These are phyloP conservation scores for Rhimphoctona megacephalus DNA, from an alignment of 2,888 invertebrate genomes.

Conservation along the genomic window DNA sequence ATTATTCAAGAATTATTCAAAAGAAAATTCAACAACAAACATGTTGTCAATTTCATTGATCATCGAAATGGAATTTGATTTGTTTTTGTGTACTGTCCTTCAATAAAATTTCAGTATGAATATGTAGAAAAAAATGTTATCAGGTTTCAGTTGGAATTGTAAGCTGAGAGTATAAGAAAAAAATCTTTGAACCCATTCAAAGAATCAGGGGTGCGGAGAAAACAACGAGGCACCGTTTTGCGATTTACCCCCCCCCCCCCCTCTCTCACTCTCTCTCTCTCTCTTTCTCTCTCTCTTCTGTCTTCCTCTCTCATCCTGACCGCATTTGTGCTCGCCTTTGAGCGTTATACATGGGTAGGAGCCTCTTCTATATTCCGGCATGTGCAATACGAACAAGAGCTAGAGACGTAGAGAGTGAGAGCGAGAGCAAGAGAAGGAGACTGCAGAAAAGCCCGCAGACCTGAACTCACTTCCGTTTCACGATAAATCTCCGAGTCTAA, in stretches of 20 bases:
- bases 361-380: slow-evolving; percentile 53
- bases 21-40: not conserved
- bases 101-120: not conserved
- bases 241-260: not conserved
- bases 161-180: not conserved
- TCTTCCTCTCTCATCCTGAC: slow-evolving; percentile 7
- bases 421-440: slow-evolving; percentile 26
- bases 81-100: not conserved
- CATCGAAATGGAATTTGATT: not conserved
- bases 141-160: not conserved
- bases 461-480: slow-evolving; percentile 59
- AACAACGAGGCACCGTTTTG: slow-evolving; percentile 43
- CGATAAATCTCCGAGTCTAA: slow-evolving; percentile 71
- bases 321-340: slow-evolving; percentile 17
- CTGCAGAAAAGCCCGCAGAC: slow-evolving; percentile 43
- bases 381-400: slow-evolving; percentile 61
- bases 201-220: slow-evolving; percentile 45
- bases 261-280: slow-evolving; percentile 20
- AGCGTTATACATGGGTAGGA: slow-evolving; percentile 37
- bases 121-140: not conserved
- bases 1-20: not conserved
- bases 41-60: not conserved
- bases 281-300: slow-evolving; percentile 4
- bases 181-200: slow-evolving; percentile 20
- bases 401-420: slow-evolving; percentile 4